Evolutionary conservation across 2,888 invertebrate species (phyloP), one percentile per base, ranked within the genome.

Genomic region (Mythimna vitellina): DNA sequence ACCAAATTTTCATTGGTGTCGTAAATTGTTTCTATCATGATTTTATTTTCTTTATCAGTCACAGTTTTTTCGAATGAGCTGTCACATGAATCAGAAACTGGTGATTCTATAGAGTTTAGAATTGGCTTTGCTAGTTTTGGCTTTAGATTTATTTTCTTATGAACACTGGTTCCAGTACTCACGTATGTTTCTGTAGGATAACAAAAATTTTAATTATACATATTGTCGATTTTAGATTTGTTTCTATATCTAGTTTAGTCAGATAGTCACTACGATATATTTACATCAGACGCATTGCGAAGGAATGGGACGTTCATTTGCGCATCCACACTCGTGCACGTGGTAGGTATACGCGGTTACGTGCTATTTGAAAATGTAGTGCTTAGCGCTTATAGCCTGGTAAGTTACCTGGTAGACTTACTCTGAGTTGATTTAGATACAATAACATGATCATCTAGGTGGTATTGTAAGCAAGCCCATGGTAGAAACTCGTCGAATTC

Each of bases 1-100:
- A 89, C 82, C 3, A 94, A 70, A 17, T 90, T 85, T 0, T 89
- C 86, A 0, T n/a, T 25, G 9, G 2, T 60, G 29, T 92, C 90
- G 70, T 89, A 91, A 1, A 89, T 68, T 0, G 90, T 82, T 29
- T 67, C 42, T 14, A 94, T 82, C 17, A 0, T 14, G 10, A 68
- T 3, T n/a, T 1, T 7, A 12, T 32, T 14, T 25, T 49, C 22
- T 1, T 10, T 14, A 0, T 3, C 38, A 22, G 10, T 6, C 12
- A n/a, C 35, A 14, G 6, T 0, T 56, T 29, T 14, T 8, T 17
- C 8, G 17, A 29, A 3, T 29, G 49, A 7, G 20, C n/a, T 49
- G 8, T n/a, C 8, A 49, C 5, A 3, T 49, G n/a, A 49, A 20
- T 49, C 20, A n/a, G 20, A 8, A n/a, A 3, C 8, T 49, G 14